Percentiles rank a stretch among this genome's conserved stretches.
Conservation (phyloP, 2,888 invertebrate genomes). For the Aphidoletes aphidimyza region DNA sequence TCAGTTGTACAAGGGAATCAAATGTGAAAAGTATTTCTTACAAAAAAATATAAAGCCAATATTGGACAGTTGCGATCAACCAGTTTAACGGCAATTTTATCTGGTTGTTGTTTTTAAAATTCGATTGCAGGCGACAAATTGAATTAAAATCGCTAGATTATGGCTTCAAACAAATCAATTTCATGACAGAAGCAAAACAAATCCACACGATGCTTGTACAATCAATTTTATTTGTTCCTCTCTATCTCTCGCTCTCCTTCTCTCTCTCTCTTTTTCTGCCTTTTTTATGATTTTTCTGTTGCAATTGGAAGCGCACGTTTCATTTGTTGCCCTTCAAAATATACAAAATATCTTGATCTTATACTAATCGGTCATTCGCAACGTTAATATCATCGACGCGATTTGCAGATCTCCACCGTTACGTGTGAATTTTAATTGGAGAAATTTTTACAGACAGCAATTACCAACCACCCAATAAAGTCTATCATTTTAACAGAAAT, state of each 20-base stretch:
- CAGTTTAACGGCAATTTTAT: constrained; percentile 8
- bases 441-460: background rate
- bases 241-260: no score
- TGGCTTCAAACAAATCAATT: constrained; percentile 38
- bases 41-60: background rate
- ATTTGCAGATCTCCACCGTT: background rate
- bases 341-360: no score
- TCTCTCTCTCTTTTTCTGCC: no score
- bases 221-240: no score
- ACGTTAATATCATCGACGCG: no score
- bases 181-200: background rate
- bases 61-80: background rate
- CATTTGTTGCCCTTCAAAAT: no score
- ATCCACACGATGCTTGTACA: background rate
- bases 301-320: no score
- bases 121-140: background rate
- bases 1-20: no score
- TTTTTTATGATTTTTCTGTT: no score
- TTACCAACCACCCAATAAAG: background rate
- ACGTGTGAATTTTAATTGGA: background rate
- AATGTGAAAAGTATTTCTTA: no score
- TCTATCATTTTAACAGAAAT: background rate
- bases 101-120: constrained; percentile 15
- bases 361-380: no score
- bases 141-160: constrained; percentile 11